Base-by-base conservation (phyloP, 2,888 invertebrate genomes). In the Cataglyphis livida region DNA sequence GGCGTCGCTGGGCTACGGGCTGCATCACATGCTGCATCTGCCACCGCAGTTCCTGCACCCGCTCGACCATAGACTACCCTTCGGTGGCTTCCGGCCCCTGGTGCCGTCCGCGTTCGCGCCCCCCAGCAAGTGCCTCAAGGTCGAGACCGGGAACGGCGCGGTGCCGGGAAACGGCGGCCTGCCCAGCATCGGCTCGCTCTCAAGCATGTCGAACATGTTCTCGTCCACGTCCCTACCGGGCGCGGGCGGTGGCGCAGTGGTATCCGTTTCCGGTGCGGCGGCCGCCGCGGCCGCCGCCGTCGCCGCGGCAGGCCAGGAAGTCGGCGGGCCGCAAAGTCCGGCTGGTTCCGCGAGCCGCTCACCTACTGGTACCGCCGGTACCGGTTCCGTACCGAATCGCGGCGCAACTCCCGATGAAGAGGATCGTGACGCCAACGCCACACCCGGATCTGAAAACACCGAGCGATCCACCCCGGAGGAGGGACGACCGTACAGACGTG, bases 41-140 rank as follows among this genome's bases (percentile, higher is more conserved):
- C 97, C 97, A 93, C 97, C 97, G 87, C 97, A 97, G 93, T 96
- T 97, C 92, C 95, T 97, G 85, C 97, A 97, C 91, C 97, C 97
- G 61, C 95, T 97, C 84, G 96, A 96, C 91, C 96, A 96, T 87
- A 95, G 96, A 92, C 93, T 96, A 89, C 96, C 96, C 61, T 95
- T 96, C 89, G 95, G 95, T 84, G 95, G 95, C 68, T 96, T 96
- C 92, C 95, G 96, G 84, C 96, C 96, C 5, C 93, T 96, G 81
- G 95, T 96, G 82, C 96, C 96, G 81, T 97, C 97, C 91, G 97
- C 97, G 32, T 97, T 97, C 94, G 96, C 96, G 91, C 96, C 96
- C 66, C 97, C 96, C 59, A 94, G 94, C 90, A 97, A 97, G 95
- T 96, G 97, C 83, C 91, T 94, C 75, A 94, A 94, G 88, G 92